Evolutionary conservation across 2,113 vertebrate species (phyloP), one percentile per base, ranked within the genome.

Genomic region (Junco hyemalis): DNA sequence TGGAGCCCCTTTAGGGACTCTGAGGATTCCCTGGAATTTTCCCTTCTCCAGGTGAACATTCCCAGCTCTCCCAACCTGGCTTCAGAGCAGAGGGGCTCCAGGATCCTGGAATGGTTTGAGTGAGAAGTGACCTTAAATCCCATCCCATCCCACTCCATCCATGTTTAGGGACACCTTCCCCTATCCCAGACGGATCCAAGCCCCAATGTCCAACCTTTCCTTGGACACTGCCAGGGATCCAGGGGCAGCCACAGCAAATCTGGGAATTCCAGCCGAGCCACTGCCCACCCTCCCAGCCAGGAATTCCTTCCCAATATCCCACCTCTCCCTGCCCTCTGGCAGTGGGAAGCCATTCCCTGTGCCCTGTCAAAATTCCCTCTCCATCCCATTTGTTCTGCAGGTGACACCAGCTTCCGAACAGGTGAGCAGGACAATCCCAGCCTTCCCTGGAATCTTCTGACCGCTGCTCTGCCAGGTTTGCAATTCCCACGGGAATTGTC

Each of bases 381-480:
- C 47, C n/a, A 9, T 61, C 38, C 13, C 17, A 4, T 14, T 4
- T 11, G 0, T 31, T 6, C 47, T 35, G 14, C 16, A 6, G 2
- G 6, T 25, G 17, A 28, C 78, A 18, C 11, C 31, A 8, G 17
- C 1, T 31, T 74, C 36, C 9, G 0, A 1, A 6, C 22, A 14
- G 33, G 14, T 24, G 44, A 56, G 4, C 51, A 2, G 21, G 53
- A 21, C 51, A 26, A 65, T 47, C 65, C 56, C 77, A 18, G 28
- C 6, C 3, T 66, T 24, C 33, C 48, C 60, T 13, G 70, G 82
- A 35, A 56, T 35, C 35, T 35, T 57, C 20, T 3, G 38, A 0
- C 26, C 1, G 72, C 26, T 69, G 9, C 26, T 72, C 35, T 11
- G 47, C 4, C 42, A 24, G 40, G 8, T 6, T 74, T 40, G 56